phyloP scores from a whole-genome alignment of 2,888 invertebrate species.

The Aleiodes alternator region DNA sequence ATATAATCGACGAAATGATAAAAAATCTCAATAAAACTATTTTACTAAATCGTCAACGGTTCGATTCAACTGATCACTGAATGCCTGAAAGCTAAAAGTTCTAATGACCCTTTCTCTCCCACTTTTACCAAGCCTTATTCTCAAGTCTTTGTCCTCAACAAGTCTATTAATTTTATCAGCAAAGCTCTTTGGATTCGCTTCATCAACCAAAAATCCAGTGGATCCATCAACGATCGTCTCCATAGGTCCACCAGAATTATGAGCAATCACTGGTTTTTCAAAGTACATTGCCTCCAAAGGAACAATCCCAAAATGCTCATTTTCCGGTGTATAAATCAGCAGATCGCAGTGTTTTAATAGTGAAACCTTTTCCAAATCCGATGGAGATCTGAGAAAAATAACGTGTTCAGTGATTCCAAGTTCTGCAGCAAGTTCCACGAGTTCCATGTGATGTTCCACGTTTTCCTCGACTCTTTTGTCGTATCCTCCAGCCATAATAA shows the following conservation, averaged over 20 bases:
- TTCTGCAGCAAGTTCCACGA: conserved; percentile 81
- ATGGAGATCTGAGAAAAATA: conserved; percentile 91
- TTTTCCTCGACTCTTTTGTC: conserved; percentile 93
- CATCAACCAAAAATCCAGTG: conserved; percentile 89
- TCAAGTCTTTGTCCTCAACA: conserved; percentile 79
- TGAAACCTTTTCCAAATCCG: conserved; percentile 88
- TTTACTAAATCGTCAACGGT: conserved; percentile 62
- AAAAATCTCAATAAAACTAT: not conserved
- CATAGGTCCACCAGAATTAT: conserved; percentile 95
- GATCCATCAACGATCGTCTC: conserved; percentile 90
- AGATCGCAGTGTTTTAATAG: conserved; percentile 87
- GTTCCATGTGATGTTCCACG: conserved; percentile 87
- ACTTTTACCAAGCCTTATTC: conserved; percentile 83
- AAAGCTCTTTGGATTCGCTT: conserved; percentile 83
- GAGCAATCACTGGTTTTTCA: conserved; percentile 94
- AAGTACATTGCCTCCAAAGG: conserved; percentile 99
- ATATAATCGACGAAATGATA: not conserved
- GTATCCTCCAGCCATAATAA: conserved; percentile 97
- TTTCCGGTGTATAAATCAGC: conserved; percentile 95
- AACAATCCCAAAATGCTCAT: conserved; percentile 99
- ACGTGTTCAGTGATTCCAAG: conserved; percentile 84
- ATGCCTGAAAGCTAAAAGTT: conserved; percentile 90
- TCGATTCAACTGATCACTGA: conserved; percentile 82
- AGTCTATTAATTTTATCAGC: conserved; percentile 86
- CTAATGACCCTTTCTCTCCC: conserved; percentile 86